Percentiles rank a stretch among this genome's conserved stretches.
Evolutionary conservation across 2,113 vertebrate genomes (phyloP).

Genomic region (Chionodraco myersi): DNA sequence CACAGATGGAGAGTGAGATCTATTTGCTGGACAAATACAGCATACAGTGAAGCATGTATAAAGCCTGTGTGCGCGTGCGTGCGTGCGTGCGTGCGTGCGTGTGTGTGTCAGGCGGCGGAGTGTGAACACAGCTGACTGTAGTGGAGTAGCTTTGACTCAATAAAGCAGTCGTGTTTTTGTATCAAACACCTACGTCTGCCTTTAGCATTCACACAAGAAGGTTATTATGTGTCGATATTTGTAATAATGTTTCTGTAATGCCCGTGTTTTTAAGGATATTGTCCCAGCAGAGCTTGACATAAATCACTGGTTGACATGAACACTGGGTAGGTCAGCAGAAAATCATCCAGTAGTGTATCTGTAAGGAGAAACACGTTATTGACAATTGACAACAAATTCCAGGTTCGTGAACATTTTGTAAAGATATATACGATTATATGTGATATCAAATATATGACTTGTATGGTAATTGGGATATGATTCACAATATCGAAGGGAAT

Average conservation of each 20-base stretch:
- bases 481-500: too few relatives aligned
- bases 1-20: conserved; percentile 15
- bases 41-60: neutral
- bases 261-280: conserved; percentile 89
- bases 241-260: conserved; percentile 6
- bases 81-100: too few relatives aligned
- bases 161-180: conserved; percentile 10
- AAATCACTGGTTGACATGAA: conserved; percentile 97
- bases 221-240: conserved; percentile 5
- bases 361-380: conserved; percentile 66
- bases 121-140: conserved; percentile 4
- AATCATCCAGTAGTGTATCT: conserved; percentile 96
- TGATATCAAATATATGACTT: too few relatives aligned
- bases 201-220: neutral
- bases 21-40: conserved; percentile 19
- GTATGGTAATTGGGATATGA: too few relatives aligned
- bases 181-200: conserved; percentile 4
- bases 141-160: neutral
- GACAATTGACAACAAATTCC: neutral
- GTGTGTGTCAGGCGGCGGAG: conserved; percentile 4
- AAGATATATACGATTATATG: too few relatives aligned
- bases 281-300: conserved; percentile 94
- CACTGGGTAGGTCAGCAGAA: conserved; percentile 95
- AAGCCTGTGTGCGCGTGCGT: neutral
- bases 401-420: neutral